A percentile compares a stretch with the other conserved stretches of the same genome.
phyloP scores from a whole-genome alignment of 2,888 invertebrate species.

The Pycnomerus fuliginosus region DNA sequence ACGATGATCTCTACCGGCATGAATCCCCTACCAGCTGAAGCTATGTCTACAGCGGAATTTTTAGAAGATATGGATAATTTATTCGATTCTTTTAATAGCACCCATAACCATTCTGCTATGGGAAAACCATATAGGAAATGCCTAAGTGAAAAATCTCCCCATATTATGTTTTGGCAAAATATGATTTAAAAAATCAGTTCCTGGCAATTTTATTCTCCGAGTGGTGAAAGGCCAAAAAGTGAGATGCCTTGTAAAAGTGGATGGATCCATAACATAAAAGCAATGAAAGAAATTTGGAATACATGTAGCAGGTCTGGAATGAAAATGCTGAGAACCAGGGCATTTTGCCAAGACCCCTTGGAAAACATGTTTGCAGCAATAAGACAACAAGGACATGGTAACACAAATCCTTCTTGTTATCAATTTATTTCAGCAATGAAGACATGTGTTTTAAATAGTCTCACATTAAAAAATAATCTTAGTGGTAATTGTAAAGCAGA shows the following conservation, averaged over 20 bases:
- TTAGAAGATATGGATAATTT: constrained; percentile 1
- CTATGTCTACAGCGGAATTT: constrained; percentile 2
- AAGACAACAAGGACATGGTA: constrained; percentile 1
- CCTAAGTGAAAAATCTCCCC: neutral
- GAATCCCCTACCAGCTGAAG: constrained; percentile 3
- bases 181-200: neutral
- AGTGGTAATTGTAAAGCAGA: constrained; percentile 1
- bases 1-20: constrained; percentile 1
- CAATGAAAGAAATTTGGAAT: constrained; percentile 2
- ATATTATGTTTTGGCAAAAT: constrained; percentile 2
- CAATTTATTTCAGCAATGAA: constrained; percentile 1
- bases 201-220: neutral
- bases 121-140: constrained; percentile 1
- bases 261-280: constrained; percentile 2
- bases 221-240: neutral
- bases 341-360: constrained; percentile 1
- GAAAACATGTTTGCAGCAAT: neutral
- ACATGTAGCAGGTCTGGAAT: neutral
- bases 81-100: constrained; percentile 5
- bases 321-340: neutral
- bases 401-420: neutral
- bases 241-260: constrained; percentile 5
- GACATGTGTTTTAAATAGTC: constrained; percentile 1
- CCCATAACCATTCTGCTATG: too few relatives aligned
- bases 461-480: neutral